A percentile compares a stretch with the other conserved stretches of the same genome.
phyloP scores from a whole-genome alignment of 1,140 invertebrate genomes.

The Aphidius ervi region DNA sequence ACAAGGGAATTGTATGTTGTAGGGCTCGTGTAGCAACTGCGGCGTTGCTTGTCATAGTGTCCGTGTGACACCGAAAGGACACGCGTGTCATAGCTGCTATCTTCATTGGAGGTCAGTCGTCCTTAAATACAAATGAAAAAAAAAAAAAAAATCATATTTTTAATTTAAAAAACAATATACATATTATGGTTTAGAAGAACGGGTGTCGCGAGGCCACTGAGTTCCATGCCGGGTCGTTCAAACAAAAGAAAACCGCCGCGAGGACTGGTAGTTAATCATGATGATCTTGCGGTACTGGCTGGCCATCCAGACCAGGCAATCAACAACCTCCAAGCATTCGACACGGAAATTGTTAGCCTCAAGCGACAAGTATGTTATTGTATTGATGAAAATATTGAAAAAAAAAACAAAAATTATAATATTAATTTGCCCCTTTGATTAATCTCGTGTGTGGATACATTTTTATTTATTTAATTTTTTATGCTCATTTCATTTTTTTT shows the following conservation, averaged over 20 bases:
- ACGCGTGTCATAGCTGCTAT: slow-evolving; percentile 73
- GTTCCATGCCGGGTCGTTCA: slow-evolving; percentile 62
- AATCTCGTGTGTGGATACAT: slow-evolving; percentile 49
- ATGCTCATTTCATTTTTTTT: slow-evolving; percentile 24
- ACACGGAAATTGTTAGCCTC: slow-evolving; percentile 87
- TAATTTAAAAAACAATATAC: not conserved
- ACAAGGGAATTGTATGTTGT: slow-evolving; percentile 54
- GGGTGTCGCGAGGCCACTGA: slow-evolving; percentile 50
- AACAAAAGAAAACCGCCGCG: slow-evolving; percentile 89
- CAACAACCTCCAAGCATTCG: slow-evolving; percentile 83
- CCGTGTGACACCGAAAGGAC: slow-evolving; percentile 71
- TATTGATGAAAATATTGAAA: too few relatives aligned
- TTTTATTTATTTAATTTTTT: slow-evolving; percentile 31
- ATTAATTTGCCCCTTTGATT: not conserved
- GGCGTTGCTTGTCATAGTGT: slow-evolving; percentile 68
- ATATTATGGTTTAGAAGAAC: slow-evolving; percentile 45
- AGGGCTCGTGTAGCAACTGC: slow-evolving; percentile 72
- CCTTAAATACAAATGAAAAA: slow-evolving; percentile 12
- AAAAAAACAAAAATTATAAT: too few relatives aligned
- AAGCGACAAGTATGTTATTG: slow-evolving; percentile 83
- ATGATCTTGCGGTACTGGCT: slow-evolving; percentile 87
- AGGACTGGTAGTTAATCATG: slow-evolving; percentile 96
- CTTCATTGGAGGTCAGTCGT: slow-evolving; percentile 71
- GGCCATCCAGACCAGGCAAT: slow-evolving; percentile 68
- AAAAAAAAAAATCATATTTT: slow-evolving; percentile 3